phyloP scores from a whole-genome alignment of 2,888 invertebrate genomes.

The Mylabris sibirica region DNA sequence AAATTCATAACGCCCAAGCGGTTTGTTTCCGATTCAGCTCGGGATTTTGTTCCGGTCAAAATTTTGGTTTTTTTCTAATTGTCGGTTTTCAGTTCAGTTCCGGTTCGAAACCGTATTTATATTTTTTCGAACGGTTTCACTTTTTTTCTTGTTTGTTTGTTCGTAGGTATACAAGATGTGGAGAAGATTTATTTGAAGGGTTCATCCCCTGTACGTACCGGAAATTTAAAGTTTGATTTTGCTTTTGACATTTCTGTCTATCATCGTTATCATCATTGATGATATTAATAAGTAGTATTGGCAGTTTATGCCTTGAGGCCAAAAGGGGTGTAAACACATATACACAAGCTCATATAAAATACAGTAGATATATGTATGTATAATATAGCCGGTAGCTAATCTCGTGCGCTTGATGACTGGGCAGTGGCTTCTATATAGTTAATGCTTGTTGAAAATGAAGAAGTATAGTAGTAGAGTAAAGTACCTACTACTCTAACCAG shows the following conservation, averaged over 20 bases:
- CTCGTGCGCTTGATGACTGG: slow-evolving; percentile 48
- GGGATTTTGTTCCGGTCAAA: too few relatives aligned
- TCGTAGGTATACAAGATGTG: background rate
- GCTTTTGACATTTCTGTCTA: slow-evolving; percentile 12
- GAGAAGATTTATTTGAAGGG: background rate
- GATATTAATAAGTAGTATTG: slow-evolving; percentile 6
- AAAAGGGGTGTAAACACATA: slow-evolving; percentile 37
- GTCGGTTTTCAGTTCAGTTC: too few relatives aligned
- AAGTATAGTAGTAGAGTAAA: slow-evolving; percentile 12
- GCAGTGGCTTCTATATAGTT: slow-evolving; percentile 32
- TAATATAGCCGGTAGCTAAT: slow-evolving; percentile 45
- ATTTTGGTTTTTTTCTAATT: too few relatives aligned
- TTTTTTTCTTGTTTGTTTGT: too few relatives aligned
- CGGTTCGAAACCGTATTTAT: too few relatives aligned
- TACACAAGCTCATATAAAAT: too few relatives aligned
- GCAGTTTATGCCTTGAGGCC: slow-evolving; percentile 34
- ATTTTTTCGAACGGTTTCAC: background rate
- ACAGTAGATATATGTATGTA: background rate
- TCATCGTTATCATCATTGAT: background rate
- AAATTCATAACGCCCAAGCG: too few relatives aligned
- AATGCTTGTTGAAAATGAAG: slow-evolving; percentile 14
- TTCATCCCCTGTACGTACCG: background rate
- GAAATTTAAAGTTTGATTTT: slow-evolving; percentile 2
- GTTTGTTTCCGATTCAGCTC: too few relatives aligned
- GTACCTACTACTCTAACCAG: slow-evolving; percentile 8